phyloP scores from a whole-genome alignment of 2,113 vertebrate genomes.

The Nerophis lumbriciformis region DNA sequence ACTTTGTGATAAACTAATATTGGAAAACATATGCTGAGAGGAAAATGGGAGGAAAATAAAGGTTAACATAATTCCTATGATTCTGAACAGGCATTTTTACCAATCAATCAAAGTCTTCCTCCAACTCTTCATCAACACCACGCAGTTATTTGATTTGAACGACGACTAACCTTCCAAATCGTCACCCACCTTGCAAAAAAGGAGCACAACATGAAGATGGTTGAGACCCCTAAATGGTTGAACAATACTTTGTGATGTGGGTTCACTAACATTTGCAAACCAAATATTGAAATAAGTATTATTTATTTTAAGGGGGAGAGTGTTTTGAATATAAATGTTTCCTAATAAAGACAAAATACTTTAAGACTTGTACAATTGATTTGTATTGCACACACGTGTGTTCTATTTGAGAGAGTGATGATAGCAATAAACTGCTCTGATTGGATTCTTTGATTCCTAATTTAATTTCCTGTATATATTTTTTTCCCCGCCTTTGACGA shows the following conservation, averaged over 20 bases:
- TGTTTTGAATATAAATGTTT: not conserved
- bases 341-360: conserved; percentile 1
- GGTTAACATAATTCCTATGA: too few relatives aligned
- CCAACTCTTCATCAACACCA: too few relatives aligned
- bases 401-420: conserved; percentile 31
- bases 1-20: too few relatives aligned
- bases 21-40: too few relatives aligned
- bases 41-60: too few relatives aligned
- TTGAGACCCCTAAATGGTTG: too few relatives aligned
- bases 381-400: conserved; percentile 19
- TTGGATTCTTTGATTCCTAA: conserved; percentile 25
- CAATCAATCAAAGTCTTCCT: too few relatives aligned
- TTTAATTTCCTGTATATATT: conserved; percentile 37
- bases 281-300: conserved; percentile 32
- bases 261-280: not conserved
- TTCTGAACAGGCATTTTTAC: conserved; percentile 17
- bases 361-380: conserved; percentile 15
- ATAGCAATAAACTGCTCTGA: conserved; percentile 51
- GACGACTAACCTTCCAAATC: too few relatives aligned
- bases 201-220: too few relatives aligned
- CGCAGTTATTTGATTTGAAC: too few relatives aligned
- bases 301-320: conserved; percentile 26
- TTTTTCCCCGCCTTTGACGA: conserved; percentile 21
- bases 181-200: too few relatives aligned
- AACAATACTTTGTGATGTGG: too few relatives aligned